Evolutionary conservation across 2,797 vertebrate species (phyloP).

Genomic region (Pelochelys cantorii): DNA sequence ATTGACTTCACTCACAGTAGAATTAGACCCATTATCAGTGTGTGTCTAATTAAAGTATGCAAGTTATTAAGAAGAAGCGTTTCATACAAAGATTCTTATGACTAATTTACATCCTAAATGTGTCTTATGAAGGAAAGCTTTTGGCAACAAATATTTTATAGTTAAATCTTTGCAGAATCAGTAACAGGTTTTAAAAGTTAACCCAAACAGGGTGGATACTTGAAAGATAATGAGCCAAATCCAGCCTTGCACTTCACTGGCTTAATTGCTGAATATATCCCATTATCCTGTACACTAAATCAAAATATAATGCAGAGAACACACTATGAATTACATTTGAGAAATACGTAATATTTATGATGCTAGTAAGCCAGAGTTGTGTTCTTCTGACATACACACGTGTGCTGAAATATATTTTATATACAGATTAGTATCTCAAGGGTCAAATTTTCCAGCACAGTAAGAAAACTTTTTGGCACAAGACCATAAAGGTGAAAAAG

Average conservation of each 20-base stretch:
- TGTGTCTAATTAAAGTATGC: constrained; percentile 63
- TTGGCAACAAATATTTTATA: constrained; percentile 72
- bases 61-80: constrained; percentile 63
- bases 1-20: constrained; percentile 47
- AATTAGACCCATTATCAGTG: constrained; percentile 59
- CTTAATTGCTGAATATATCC: not conserved
- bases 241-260: not conserved
- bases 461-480: not conserved
- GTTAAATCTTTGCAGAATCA: constrained; percentile 69
- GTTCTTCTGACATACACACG: not conserved
- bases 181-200: constrained; percentile 63
- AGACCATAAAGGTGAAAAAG: not conserved
- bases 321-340: constrained; percentile 12
- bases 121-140: constrained; percentile 59
- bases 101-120: constrained; percentile 64
- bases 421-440: not conserved
- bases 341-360: constrained; percentile 3
- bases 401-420: not conserved
- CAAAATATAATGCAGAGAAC: constrained; percentile 5
- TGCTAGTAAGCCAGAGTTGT: not conserved
- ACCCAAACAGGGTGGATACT: constrained; percentile 43
- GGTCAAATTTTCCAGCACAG: constrained; percentile 20
- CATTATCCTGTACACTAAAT: constrained; percentile 25
- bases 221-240: constrained; percentile 45
- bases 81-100: constrained; percentile 50